Evolutionary conservation across 2,888 invertebrate genomes (phyloP), one percentile per base, ranked within the genome.

Genomic region (Caenorhabditis uteleia): DNA sequence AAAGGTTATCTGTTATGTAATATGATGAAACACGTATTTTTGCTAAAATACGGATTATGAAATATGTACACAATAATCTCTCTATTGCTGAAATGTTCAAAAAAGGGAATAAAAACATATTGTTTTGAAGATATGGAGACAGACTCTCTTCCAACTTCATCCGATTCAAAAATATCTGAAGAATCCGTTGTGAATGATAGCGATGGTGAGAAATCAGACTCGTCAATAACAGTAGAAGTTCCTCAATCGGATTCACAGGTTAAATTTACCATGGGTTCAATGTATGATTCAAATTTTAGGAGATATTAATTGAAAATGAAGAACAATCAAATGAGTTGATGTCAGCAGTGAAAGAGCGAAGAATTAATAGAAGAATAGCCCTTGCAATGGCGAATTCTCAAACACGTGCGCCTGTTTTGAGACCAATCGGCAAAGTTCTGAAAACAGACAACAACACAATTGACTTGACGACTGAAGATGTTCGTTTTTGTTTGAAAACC

Each of bases 391-490:
- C 49, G 8, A 39, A 40, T 40, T 21, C 40, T 6, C 40, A 40
- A 40, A n/a, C 21, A 23, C 4, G 23, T 8, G 21, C 23, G 7
- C 61, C 56, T 0, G 7, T 27, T 0, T 26, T 51, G 10, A 8
- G 29, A n/a, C 50, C 55, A 8, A 46, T 23, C 14, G 47, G 51
- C 16, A 50, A 46, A 14, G 27, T 43, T 1, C 36, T 50, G 6
- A 39, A 27, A 12, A n/a, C n/a, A n/a, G n/a, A n/a, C n/a, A 57
- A 62, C 16, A 45, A 45, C 21, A 62, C 62, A 2, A 62, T 66
- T 23, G 66, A 66, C 21, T 26, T 66, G 45, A 56, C 60, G 2
- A 45, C n/a, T 20, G 66, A 66, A 33, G 56, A 60, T 10, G 78
- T 57, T 12, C 14, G 55, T 3, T 10, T 8, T 18, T 20, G 10